Conservation (phyloP, 2,888 invertebrate genomes). For the Cephus pulcher region DNA sequence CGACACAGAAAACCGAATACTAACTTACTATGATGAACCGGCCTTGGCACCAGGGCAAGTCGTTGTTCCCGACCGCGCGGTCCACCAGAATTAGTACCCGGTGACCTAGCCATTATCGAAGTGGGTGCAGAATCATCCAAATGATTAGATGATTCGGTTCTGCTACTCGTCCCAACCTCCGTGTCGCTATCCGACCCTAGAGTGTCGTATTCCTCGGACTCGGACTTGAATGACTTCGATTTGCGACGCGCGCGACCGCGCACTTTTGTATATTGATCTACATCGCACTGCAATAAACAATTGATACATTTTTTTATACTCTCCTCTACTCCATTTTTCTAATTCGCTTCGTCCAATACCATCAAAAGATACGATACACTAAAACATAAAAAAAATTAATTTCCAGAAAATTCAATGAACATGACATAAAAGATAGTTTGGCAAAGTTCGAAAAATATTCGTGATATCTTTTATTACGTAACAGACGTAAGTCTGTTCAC, state of each 20-base stretch:
- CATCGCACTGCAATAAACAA: conserved; percentile 52
- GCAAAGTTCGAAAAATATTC: background rate
- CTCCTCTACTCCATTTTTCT: background rate
- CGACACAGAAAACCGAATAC: conserved; percentile 68
- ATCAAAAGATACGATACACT: background rate
- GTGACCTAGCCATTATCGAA: conserved; percentile 57
- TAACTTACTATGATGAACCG: conserved; percentile 73
- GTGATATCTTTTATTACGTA: conserved; percentile 10
- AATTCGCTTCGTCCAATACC: background rate
- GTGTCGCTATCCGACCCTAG: conserved; percentile 71
- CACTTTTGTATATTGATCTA: conserved; percentile 60
- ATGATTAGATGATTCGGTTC: conserved; percentile 68
- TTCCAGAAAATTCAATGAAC: background rate
- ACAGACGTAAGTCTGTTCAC: background rate
- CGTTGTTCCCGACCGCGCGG: conserved; percentile 66
- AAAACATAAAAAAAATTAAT: background rate
- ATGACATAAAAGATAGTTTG: background rate
- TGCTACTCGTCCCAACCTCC: conserved; percentile 67
- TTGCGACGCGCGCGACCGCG: conserved; percentile 66
- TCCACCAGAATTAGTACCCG: conserved; percentile 63
- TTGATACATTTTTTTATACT: conserved; percentile 7
- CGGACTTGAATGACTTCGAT: conserved; percentile 70
- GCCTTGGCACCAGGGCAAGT: conserved; percentile 68
- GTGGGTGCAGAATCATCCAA: conserved; percentile 66
- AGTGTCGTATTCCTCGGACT: conserved; percentile 72